phyloP scores from a whole-genome alignment of 1,140 invertebrate genomes.

The Drosophila kikkawai region DNA sequence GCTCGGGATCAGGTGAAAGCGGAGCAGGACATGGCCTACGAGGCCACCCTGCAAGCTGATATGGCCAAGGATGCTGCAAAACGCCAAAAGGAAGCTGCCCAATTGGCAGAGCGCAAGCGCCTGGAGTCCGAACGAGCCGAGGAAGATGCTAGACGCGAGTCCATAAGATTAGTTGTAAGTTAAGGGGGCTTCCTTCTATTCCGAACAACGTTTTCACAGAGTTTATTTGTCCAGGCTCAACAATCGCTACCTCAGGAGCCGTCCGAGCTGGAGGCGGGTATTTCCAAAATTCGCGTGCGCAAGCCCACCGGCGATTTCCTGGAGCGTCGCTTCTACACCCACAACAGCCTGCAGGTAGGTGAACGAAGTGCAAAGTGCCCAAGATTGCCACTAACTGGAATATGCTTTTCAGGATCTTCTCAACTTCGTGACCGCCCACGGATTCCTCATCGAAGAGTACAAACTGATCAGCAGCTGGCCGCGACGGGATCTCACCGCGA shows the following conservation, averaged over 20 bases:
- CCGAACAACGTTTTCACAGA: neutral
- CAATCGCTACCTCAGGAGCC: constrained; percentile 89
- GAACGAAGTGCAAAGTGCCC: neutral
- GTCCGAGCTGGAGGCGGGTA: constrained; percentile 86
- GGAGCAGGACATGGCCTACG: constrained; percentile 97
- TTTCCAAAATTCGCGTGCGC: constrained; percentile 91
- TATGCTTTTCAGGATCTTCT: constrained; percentile 88
- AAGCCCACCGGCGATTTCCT: constrained; percentile 91
- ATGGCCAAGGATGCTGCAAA: constrained; percentile 95
- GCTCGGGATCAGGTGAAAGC: constrained; percentile 95
- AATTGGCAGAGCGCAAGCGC: constrained; percentile 88
- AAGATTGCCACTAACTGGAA: neutral
- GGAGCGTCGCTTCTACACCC: constrained; percentile 90
- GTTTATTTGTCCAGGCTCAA: constrained; percentile 84
- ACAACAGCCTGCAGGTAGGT: constrained; percentile 88
- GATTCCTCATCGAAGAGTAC: constrained; percentile 94
- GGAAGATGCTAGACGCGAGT: constrained; percentile 90
- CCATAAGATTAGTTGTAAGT: constrained; percentile 81
- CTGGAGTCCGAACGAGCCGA: constrained; percentile 90
- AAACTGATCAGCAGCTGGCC: constrained; percentile 97
- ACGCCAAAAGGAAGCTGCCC: constrained; percentile 89
- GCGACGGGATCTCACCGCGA: constrained; percentile 93
- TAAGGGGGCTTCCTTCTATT: neutral
- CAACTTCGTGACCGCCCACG: constrained; percentile 94
- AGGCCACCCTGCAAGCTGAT: constrained; percentile 95